These are phyloP conservation scores for Punctoribates punctum DNA, from an alignment of 2,888 invertebrate genomes.

Conservation along the genomic window DNA sequence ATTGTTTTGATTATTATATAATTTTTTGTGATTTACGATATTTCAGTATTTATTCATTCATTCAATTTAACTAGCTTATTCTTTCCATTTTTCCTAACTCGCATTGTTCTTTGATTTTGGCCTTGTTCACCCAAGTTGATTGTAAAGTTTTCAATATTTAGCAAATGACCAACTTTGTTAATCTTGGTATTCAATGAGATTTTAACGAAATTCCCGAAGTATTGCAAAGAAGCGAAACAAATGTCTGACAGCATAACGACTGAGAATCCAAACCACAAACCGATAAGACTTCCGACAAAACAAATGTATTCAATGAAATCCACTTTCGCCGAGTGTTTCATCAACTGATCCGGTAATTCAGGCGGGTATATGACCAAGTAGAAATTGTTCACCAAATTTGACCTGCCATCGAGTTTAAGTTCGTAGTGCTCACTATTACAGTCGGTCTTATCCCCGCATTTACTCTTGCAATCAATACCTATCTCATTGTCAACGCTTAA, in stretches of 20 bases:
- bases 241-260: background rate
- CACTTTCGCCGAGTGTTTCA: background rate
- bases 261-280: background rate
- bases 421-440: background rate
- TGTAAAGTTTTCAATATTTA: too few relatives aligned
- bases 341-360: background rate
- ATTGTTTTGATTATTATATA: too few relatives aligned
- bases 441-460: background rate
- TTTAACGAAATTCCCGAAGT: too few relatives aligned
- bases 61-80: too few relatives aligned
- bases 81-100: too few relatives aligned
- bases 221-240: too few relatives aligned
- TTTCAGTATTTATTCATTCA: too few relatives aligned
- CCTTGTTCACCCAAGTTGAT: too few relatives aligned
- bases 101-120: too few relatives aligned
- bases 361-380: background rate
- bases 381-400: background rate
- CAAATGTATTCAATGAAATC: background rate
- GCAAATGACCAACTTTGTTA: too few relatives aligned
- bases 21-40: too few relatives aligned
- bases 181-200: too few relatives aligned
- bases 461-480: background rate
- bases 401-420: background rate
- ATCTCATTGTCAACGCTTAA: background rate
- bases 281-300: background rate